phyloP scores from a whole-genome alignment of 2,113 vertebrate genomes.

The Gavialis gangeticus region DNA sequence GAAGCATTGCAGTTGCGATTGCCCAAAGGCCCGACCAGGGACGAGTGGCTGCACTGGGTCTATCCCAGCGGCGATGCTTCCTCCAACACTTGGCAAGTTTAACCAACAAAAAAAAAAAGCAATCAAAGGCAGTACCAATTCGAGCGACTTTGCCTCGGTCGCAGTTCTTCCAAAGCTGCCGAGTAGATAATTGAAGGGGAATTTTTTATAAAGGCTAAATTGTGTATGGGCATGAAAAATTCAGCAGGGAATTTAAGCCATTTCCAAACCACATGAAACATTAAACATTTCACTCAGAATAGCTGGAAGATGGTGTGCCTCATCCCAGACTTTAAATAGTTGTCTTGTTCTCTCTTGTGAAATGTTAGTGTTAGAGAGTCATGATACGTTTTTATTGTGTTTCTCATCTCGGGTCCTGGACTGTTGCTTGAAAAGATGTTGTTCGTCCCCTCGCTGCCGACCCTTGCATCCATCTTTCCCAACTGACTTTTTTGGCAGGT shows the following conservation, averaged over 20 bases:
- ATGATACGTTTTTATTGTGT: constrained; percentile 11
- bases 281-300: constrained; percentile 51
- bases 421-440: constrained; percentile 14
- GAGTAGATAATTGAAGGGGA: constrained; percentile 50
- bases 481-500: not conserved
- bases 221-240: constrained; percentile 61
- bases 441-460: constrained; percentile 12
- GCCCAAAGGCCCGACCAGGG: too few species aligned
- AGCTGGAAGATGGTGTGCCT: constrained; percentile 49
- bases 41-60: not conserved
- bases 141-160: constrained; percentile 10
- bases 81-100: not conserved
- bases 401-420: not conserved
- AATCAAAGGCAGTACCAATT: not conserved
- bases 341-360: constrained; percentile 44
- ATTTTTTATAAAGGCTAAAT: constrained; percentile 60
- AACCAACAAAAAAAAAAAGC: not conserved
- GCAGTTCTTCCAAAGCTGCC: constrained; percentile 27
- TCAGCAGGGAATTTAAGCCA: constrained; percentile 64
- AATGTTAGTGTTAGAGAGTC: not conserved
- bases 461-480: not conserved
- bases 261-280: constrained; percentile 64
- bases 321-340: constrained; percentile 39
- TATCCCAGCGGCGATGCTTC: not conserved
- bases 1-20: too few species aligned